Conservation (phyloP, 2,888 invertebrate species). For the Ectemnius continuus region DNA sequence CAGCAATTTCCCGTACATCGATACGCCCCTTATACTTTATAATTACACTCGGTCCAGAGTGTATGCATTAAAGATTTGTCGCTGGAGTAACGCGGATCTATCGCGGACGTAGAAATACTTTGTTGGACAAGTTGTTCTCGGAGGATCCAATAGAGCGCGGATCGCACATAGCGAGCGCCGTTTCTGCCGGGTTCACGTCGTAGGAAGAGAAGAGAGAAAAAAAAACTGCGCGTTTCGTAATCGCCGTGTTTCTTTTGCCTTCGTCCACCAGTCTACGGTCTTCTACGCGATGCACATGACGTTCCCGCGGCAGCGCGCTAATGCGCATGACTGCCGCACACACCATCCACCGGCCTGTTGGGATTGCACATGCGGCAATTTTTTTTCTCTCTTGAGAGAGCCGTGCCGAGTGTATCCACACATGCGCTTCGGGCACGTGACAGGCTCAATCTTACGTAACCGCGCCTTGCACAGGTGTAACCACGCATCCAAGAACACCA, state of each 20-base stretch:
- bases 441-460: slow-evolving; percentile 62
- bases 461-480: slow-evolving; percentile 39
- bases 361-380: slow-evolving; percentile 66
- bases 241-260: slow-evolving; percentile 59
- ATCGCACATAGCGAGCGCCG: too few relatives aligned
- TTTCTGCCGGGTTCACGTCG: background rate
- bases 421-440: slow-evolving; percentile 62
- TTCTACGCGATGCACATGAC: slow-evolving; percentile 40
- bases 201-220: slow-evolving; percentile 18
- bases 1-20: too few relatives aligned
- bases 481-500: slow-evolving; percentile 28
- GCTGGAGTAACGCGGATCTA: too few relatives aligned
- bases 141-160: too few relatives aligned
- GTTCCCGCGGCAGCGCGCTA: slow-evolving; percentile 52
- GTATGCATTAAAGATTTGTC: too few relatives aligned
- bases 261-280: slow-evolving; percentile 17
- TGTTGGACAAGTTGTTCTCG: too few relatives aligned
- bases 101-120: too few relatives aligned
- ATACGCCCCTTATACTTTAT: too few relatives aligned
- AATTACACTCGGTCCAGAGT: too few relatives aligned
- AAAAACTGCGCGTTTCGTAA: slow-evolving; percentile 64
- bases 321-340: slow-evolving; percentile 49
- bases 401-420: slow-evolving; percentile 29
- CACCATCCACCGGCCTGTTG: slow-evolving; percentile 19
- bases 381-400: slow-evolving; percentile 54